Base-by-base conservation (phyloP, 2,888 invertebrate species). In the Macrosiphum euphorbiae region DNA sequence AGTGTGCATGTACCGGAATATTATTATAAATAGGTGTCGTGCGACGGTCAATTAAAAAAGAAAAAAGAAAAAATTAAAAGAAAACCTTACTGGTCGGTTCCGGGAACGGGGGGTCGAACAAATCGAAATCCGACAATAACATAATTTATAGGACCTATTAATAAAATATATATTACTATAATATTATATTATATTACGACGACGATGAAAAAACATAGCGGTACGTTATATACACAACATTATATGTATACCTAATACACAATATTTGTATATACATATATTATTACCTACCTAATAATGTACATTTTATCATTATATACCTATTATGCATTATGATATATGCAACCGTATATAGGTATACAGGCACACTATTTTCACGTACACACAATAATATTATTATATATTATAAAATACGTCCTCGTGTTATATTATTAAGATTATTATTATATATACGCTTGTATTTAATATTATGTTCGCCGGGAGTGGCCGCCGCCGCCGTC, bases 11-110 rank as follows among this genome's bases (percentile, higher is more conserved):
- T 85, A 88, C 89, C 93, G 94, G 85, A 86, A 86, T 86, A 86
- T 94, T 94, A 94, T 94, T 90, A 94, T 90, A 90, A 94, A 94
- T 94, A 94, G 94, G 94, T 90, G 94, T 94, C 94, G 90, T 94
- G 94, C 90, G 86, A 94, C 44, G 94, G 94, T 87, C 90, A 94
- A 94, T 94, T 94, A 94, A 94, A 92, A 92, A 52, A 24, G n/a
- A 94, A 94, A 92, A 92, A 41, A 20, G 47, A 91, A 55, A 86
- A 52, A 84, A 28, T 44, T 28, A 58, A 41, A 90, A 50, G 50
- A 47, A 90, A 41, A 84, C 84, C 86, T 16, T 78, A 58, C 85
- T 24, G 13, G 55, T 0, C 20, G 55, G 55, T 8, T 26, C 13
- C 24, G 20, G 8, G 50, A 47, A 41, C 2, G 41, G 50, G 47